Evolutionary conservation across 2,113 vertebrate genomes (phyloP).

Genomic region (Micromys minutus): DNA sequence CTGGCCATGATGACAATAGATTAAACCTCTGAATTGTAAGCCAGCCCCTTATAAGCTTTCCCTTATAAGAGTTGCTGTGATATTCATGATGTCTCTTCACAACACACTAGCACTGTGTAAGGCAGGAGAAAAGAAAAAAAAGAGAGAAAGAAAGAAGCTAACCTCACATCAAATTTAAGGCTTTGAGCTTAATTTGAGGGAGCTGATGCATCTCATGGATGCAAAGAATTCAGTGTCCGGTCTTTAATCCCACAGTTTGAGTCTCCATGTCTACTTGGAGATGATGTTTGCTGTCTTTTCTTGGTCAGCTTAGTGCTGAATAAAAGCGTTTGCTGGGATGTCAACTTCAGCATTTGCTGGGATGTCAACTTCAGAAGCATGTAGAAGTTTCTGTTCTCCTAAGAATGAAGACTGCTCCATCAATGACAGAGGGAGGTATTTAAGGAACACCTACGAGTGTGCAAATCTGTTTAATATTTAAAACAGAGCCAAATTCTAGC

Average conservation of each 20-base stretch:
- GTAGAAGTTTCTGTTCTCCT: neutral
- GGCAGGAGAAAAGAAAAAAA: neutral
- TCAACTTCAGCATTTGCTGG: neutral
- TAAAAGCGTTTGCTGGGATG: neutral
- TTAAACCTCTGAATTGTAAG: neutral
- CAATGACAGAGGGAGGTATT: neutral
- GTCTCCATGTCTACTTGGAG: constrained; percentile 14
- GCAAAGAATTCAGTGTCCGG: neutral
- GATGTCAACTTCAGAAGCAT: neutral
- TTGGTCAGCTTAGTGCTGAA: neutral
- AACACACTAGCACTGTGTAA: neutral
- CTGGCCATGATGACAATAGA: neutral
- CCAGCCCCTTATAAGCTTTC: neutral
- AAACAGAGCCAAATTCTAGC: neutral
- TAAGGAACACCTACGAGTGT: neutral
- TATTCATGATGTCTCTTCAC: neutral
- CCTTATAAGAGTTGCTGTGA: too few species aligned
- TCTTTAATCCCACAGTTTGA: neutral
- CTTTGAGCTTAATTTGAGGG: neutral
- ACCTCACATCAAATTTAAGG: neutral
- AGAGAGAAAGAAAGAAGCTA: neutral
- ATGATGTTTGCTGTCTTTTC: neutral
- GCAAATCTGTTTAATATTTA: neutral
- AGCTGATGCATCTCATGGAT: neutral
- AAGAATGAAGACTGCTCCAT: neutral